Evolutionary conservation across 2,113 vertebrate genomes (phyloP).

Genomic region (Cyanoderma ruficeps): DNA sequence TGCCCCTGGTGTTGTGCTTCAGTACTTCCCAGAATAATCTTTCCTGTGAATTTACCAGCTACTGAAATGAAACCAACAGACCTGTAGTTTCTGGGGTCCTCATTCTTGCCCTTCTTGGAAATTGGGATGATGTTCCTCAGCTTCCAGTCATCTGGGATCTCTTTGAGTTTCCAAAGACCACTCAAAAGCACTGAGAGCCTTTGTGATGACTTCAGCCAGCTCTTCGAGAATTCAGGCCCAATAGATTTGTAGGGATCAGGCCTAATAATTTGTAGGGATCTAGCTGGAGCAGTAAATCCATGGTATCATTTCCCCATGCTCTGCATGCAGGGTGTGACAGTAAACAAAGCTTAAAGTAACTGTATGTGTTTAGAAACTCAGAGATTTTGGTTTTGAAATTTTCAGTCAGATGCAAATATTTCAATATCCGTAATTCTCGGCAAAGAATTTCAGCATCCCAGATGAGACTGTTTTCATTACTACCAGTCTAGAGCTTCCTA

Average conservation of each 20-base stretch:
- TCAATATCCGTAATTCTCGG: neutral
- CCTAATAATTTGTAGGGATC: neutral
- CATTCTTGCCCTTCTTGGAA: neutral
- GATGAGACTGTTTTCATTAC: neutral
- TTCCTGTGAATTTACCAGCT: neutral
- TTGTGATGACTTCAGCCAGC: neutral
- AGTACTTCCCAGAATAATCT: neutral
- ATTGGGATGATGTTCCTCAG: accelerated
- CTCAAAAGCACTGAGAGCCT: neutral
- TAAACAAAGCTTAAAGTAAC: neutral
- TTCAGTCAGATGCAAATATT: neutral
- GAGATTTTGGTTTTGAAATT: neutral
- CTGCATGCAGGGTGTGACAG: neutral
- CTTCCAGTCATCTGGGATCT: neutral
- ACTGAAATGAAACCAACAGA: neutral
- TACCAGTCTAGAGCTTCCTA: neutral
- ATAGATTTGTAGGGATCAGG: neutral
- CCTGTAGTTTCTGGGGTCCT: neutral
- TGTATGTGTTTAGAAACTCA: neutral
- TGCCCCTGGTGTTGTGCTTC: neutral
- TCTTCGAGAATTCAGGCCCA: neutral
- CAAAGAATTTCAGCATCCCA: neutral
- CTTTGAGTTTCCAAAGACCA: neutral
- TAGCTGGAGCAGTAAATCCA: neutral
- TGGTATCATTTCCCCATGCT: neutral